Evolutionary conservation across 2,888 invertebrate genomes (phyloP).

Genomic region (Odontomyia ornata): DNA sequence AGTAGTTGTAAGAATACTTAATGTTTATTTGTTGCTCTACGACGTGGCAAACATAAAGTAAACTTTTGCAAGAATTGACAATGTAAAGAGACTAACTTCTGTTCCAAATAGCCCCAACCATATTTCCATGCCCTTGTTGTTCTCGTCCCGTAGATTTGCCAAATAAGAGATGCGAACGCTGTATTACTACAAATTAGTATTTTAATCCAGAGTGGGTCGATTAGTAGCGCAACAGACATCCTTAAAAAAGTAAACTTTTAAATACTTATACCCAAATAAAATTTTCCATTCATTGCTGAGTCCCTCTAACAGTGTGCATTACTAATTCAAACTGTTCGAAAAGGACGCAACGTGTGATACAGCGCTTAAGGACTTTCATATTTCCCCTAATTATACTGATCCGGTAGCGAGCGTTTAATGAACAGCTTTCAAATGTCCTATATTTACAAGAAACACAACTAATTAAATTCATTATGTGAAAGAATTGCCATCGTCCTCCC

Average conservation of each 20-base stretch:
- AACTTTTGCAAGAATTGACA: conserved; percentile 39
- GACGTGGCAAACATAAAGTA: conserved; percentile 22
- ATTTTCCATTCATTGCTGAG: too few species aligned
- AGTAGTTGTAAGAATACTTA: neutral
- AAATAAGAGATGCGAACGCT: neutral
- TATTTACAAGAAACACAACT: conserved; percentile 25
- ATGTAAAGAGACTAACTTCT: conserved; percentile 30
- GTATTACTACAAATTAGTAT: too few species aligned
- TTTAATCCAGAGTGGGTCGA: too few species aligned
- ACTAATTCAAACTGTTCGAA: too few species aligned
- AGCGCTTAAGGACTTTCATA: too few species aligned
- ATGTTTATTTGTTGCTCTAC: conserved; percentile 13
- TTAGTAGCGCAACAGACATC: neutral
- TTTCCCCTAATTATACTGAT: neutral
- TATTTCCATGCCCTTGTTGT: conserved; percentile 10
- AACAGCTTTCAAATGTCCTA: neutral
- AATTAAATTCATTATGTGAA: conserved; percentile 23
- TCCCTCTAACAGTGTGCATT: too few species aligned
- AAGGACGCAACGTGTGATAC: too few species aligned
- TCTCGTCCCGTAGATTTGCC: neutral
- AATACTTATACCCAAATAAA: too few species aligned
- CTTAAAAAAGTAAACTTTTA: conserved; percentile 7
- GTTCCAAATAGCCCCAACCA: neutral
- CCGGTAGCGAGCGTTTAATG: neutral
- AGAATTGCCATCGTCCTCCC: neutral